These are phyloP conservation scores for Tetranychus urticae DNA, from an alignment of 1,140 invertebrate species.

Conservation along the genomic window DNA sequence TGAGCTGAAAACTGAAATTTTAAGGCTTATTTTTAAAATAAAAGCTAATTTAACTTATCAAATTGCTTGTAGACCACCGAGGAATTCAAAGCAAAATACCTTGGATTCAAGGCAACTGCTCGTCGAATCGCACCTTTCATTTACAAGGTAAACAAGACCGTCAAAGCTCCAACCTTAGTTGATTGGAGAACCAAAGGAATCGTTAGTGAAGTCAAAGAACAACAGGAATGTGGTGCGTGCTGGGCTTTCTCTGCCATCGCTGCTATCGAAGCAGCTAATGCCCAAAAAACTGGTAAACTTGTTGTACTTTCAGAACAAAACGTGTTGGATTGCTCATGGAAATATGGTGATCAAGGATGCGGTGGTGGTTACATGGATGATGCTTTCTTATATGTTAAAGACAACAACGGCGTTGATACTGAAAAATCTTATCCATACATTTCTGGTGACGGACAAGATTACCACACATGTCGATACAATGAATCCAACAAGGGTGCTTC, in stretches of 20 bases:
- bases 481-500: conserved; percentile 26
- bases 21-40: no score
- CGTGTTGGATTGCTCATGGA: no score
- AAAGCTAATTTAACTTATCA: no score
- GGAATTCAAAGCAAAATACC: no score
- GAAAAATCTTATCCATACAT: no score
- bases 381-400: no score
- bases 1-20: no score
- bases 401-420: no score
- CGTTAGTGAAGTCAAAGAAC: conserved; percentile 55
- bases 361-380: no score
- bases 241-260: conserved; percentile 5
- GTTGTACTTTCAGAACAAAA: conserved; percentile 35
- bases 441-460: conserved; percentile 19
- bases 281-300: conserved; percentile 50
- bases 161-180: conserved; percentile 37
- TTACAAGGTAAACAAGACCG: conserved; percentile 14
- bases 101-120: no score
- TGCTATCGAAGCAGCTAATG: conserved; percentile 45
- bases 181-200: conserved; percentile 64
- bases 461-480: conserved; percentile 23
- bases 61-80: no score
- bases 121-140: not conserved
- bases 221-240: conserved; percentile 39
- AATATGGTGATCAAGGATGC: no score